Conservation (phyloP, 1,140 invertebrate genomes). For the Drosophila paulistorum region DNA sequence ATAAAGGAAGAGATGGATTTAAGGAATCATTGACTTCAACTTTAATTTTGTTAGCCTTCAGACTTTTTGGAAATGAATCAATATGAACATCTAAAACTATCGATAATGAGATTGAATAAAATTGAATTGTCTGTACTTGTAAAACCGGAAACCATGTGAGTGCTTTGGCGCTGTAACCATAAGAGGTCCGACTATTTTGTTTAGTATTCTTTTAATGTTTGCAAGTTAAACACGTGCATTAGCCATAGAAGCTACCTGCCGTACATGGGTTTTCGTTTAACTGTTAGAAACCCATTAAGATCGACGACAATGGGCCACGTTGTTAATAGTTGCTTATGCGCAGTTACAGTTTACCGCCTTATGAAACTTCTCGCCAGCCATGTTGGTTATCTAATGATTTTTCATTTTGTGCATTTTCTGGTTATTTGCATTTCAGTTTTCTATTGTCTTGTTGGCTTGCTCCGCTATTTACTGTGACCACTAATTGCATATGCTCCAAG, state of each 20-base stretch:
- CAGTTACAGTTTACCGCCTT: conserved; percentile 1
- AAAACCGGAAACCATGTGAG: not conserved
- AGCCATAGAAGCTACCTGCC: not conserved
- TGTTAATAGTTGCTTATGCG: conserved; percentile 5
- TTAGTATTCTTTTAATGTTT: conserved; percentile 7
- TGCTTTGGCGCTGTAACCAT: not conserved
- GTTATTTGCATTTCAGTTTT: conserved; percentile 52
- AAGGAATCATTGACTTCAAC: too few relatives aligned
- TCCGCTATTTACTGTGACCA: conserved; percentile 39
- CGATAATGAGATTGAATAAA: too few relatives aligned
- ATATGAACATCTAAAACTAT: too few relatives aligned
- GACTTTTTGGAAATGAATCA: too few relatives aligned
- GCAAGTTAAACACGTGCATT: conserved; percentile 8
- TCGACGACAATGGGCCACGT: not conserved
- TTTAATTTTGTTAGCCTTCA: too few relatives aligned
- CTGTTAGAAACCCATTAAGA: conserved; percentile 5
- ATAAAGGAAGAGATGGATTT: too few relatives aligned
- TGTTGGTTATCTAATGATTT: conserved; percentile 55
- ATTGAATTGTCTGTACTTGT: not conserved
- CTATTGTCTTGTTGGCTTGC: conserved; percentile 50
- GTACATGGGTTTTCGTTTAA: not conserved
- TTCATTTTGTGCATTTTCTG: conserved; percentile 35
- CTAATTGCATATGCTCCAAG: conserved; percentile 46
- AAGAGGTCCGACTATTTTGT: not conserved
- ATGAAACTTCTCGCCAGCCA: conserved; percentile 8